A percentile compares a stretch with the other conserved stretches of the same genome.
phyloP scores from a whole-genome alignment of 2,888 invertebrate genomes.

The Cheilosia vernalis region DNA sequence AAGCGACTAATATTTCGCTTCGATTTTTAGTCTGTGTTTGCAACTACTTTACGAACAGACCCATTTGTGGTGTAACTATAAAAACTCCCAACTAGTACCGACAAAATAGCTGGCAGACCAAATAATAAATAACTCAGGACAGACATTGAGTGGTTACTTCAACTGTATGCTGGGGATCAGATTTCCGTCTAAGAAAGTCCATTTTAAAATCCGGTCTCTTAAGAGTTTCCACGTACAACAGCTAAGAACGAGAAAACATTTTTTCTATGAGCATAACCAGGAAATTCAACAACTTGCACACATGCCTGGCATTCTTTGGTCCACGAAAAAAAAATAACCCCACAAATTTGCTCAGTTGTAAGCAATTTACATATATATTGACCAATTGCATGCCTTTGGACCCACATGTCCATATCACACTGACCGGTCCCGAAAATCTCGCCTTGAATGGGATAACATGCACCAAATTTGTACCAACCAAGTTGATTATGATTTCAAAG shows the following conservation, averaged over 20 bases:
- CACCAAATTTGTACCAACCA: slow-evolving; percentile 71
- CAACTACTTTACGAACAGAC: too few species aligned
- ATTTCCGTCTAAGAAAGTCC: background rate
- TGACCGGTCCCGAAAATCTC: slow-evolving; percentile 28
- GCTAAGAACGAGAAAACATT: too few species aligned
- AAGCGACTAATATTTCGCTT: too few species aligned
- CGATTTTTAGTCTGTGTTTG: too few species aligned
- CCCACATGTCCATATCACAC: background rate
- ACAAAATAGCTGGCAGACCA: background rate
- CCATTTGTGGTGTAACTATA: too few species aligned
- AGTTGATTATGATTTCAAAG: slow-evolving; percentile 66
- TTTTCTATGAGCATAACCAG: slow-evolving; percentile 5
- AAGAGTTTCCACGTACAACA: too few species aligned
- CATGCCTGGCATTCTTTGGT: slow-evolving; percentile 8
- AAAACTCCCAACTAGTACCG: background rate
- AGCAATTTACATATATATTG: slow-evolving; percentile 68
- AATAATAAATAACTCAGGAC: slow-evolving; percentile 1
- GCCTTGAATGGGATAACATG: slow-evolving; percentile 62
- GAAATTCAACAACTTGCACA: slow-evolving; percentile 42
- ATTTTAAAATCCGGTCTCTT: too few species aligned
- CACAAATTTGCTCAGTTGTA: slow-evolving; percentile 5
- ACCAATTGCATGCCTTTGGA: slow-evolving; percentile 60
- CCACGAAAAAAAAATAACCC: slow-evolving; percentile 3
- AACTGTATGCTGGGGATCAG: background rate
- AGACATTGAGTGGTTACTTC: background rate